Conservation (phyloP, 2,888 invertebrate species). For the Erpobdella octoculata region DNA sequence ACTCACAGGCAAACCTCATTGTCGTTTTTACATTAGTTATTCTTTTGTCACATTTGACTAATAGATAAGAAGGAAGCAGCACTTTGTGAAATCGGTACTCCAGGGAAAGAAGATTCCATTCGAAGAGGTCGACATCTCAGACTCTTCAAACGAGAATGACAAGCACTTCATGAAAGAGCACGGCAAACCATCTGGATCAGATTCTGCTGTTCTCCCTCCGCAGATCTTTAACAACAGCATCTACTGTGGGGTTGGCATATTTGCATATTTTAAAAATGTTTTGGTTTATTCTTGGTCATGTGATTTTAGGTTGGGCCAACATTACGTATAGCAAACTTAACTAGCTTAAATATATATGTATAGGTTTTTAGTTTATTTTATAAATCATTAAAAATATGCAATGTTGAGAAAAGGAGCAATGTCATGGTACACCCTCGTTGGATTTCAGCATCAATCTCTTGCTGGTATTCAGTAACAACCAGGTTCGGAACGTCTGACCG, state of each 20-base stretch:
- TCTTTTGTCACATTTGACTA: no score
- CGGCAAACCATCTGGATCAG: slow-evolving; percentile 23
- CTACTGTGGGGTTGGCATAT: slow-evolving; percentile 33
- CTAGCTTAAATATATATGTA: background rate
- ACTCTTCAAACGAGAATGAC: slow-evolving; percentile 28
- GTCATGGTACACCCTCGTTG: no score
- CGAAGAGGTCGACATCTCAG: slow-evolving; percentile 31
- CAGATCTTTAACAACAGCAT: slow-evolving; percentile 30
- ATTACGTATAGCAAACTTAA: no score
- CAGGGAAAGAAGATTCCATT: slow-evolving; percentile 28
- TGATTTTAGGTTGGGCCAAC: background rate
- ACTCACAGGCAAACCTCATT: no score
- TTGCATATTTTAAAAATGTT: background rate
- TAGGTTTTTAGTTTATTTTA: no score
- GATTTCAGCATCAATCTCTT: no score
- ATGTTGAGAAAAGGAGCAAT: no score
- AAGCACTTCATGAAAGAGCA: slow-evolving; percentile 31
- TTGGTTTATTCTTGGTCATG: background rate
- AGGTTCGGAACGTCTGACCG: no score
- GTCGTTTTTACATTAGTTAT: no score
- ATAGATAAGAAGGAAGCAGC: slow-evolving; percentile 31
- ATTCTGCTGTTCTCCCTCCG: slow-evolving; percentile 28
- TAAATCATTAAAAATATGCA: no score
- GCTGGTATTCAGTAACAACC: no score
- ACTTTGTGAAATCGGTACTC: slow-evolving; percentile 27